Conservation (phyloP, 2,113 vertebrate species). For the Erpornis zantholeuca region DNA sequence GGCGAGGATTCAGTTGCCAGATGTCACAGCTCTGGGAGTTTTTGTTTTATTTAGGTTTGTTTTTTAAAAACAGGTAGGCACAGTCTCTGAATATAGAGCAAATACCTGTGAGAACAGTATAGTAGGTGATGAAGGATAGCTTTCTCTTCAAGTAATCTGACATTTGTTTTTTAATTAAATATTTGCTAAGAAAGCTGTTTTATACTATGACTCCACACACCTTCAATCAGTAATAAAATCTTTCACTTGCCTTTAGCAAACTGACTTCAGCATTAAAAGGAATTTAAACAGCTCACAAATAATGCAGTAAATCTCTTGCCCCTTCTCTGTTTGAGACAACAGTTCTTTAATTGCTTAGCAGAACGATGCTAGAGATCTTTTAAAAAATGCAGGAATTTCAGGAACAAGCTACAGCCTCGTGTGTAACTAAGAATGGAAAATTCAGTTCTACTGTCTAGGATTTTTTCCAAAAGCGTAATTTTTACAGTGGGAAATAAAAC, state of each 20-base stretch:
- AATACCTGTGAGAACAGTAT: background rate
- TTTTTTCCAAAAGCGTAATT: background rate
- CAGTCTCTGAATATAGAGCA: background rate
- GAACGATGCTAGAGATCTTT: background rate
- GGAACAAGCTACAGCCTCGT: background rate
- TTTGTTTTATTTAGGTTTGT: background rate
- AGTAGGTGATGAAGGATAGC: background rate
- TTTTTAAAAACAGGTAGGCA: background rate
- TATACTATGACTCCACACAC: background rate
- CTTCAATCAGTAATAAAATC: background rate
- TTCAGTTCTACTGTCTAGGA: background rate
- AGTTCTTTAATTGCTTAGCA: background rate
- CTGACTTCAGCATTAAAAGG: background rate
- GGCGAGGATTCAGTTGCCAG: background rate
- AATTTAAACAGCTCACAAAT: conserved; percentile 21
- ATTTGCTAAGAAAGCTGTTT: background rate
- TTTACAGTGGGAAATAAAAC: background rate
- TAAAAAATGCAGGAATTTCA: conserved; percentile 29
- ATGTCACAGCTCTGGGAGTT: background rate
- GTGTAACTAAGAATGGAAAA: background rate
- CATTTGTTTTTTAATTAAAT: background rate
- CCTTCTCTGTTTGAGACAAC: background rate
- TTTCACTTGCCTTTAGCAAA: background rate
- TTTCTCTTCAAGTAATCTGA: background rate
- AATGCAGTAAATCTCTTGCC: conserved; percentile 14